Percentiles rank a stretch among this genome's conserved stretches.
Evolutionary conservation across 2,888 invertebrate genomes (phyloP).

Genomic region (Thereva unica): DNA sequence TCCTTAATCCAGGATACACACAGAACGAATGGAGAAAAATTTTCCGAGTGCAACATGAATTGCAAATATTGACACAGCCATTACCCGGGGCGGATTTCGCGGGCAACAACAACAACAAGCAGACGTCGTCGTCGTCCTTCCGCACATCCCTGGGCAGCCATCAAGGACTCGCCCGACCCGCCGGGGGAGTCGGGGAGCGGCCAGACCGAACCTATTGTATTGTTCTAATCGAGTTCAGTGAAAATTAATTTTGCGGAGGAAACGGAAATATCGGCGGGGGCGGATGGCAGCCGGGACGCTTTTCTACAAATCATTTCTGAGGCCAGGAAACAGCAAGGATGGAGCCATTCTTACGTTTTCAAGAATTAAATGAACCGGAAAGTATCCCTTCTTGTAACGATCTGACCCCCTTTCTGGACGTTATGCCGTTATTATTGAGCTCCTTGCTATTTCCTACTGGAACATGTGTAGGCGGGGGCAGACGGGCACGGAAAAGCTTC

Average conservation of each 20-base stretch:
- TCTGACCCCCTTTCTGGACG: too few species aligned
- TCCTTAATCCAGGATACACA: slow-evolving; percentile 27
- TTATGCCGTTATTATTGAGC: too few species aligned
- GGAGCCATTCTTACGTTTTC: slow-evolving; percentile 28
- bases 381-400: slow-evolving; percentile 5
- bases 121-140: too few species aligned
- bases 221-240: slow-evolving; percentile 30
- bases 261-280: slow-evolving; percentile 12
- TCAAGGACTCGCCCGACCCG: not conserved
- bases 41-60: slow-evolving; percentile 32
- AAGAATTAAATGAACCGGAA: slow-evolving; percentile 35
- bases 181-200: not conserved
- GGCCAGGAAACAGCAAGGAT: slow-evolving; percentile 21
- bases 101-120: slow-evolving; percentile 28
- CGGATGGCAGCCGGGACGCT: slow-evolving; percentile 12
- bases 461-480: not conserved
- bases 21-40: slow-evolving; percentile 26
- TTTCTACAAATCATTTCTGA: slow-evolving; percentile 25
- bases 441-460: slow-evolving; percentile 4
- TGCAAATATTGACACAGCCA: slow-evolving; percentile 36
- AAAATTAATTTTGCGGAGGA: slow-evolving; percentile 29
- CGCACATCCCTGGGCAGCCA: too few species aligned
- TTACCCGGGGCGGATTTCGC: slow-evolving; percentile 33
- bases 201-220: slow-evolving; percentile 25
- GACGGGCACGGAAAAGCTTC: slow-evolving; percentile 39